Evolutionary conservation across 2,113 vertebrate species (phyloP).

Genomic region (Poecilia latipinna): DNA sequence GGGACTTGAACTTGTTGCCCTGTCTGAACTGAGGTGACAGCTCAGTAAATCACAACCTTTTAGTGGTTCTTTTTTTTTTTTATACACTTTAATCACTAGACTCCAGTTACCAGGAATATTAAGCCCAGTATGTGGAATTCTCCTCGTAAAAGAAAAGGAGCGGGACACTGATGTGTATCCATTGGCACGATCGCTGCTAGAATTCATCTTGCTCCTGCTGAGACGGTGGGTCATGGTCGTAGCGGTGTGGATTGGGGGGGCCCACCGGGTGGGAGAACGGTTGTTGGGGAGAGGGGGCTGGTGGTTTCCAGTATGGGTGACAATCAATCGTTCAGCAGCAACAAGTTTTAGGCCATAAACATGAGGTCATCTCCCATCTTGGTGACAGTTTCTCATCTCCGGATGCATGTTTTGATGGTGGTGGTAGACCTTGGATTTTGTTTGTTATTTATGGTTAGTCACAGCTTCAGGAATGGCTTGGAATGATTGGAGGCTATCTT

Average conservation of each 20-base stretch:
- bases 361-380: slow-evolving; percentile 77
- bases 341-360: slow-evolving; percentile 81
- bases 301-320: slow-evolving; percentile 41
- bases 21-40: slow-evolving; percentile 74
- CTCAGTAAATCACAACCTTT: slow-evolving; percentile 83
- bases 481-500: slow-evolving; percentile 74
- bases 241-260: not conserved
- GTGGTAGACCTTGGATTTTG: slow-evolving; percentile 79
- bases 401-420: slow-evolving; percentile 54
- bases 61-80: slow-evolving; percentile 78
- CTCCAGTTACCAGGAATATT: slow-evolving; percentile 78
- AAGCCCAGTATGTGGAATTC: slow-evolving; percentile 77
- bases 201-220: slow-evolving; percentile 71
- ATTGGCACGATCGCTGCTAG: slow-evolving; percentile 62
- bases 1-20: slow-evolving; percentile 80
- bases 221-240: slow-evolving; percentile 46
- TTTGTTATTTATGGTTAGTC: slow-evolving; percentile 83
- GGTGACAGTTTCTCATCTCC: slow-evolving; percentile 76
- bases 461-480: slow-evolving; percentile 73
- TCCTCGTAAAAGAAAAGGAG: slow-evolving; percentile 72
- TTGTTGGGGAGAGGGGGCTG: not conserved
- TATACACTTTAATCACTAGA: slow-evolving; percentile 83
- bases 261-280: not conserved
- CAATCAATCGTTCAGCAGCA: slow-evolving; percentile 78
- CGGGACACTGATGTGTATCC: slow-evolving; percentile 75